Base-by-base conservation (phyloP, 2,888 invertebrate species). In the Neelides folsomi region DNA sequence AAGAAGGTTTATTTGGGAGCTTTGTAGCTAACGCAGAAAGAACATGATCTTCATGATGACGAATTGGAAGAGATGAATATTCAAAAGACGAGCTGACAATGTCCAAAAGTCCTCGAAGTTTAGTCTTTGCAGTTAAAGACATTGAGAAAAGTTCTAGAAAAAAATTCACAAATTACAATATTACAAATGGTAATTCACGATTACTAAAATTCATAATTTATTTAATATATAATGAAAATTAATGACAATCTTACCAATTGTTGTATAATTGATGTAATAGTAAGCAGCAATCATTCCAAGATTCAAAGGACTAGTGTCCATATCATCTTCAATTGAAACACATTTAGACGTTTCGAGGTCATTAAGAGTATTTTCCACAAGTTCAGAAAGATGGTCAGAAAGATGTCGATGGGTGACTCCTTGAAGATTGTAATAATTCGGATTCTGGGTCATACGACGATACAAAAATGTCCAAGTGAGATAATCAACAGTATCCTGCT, bases 281-380 rank as follows among this genome's bases (percentile, higher is more conserved):
- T 99, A 99, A 0, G 97, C 94, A 0, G 98, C 97, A 70, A 99
- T 99, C 95, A 99, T 98, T 68, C 98, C 98, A 69, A 99, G 74
- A 76, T 99, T 99, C 36, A 98, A 77, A 0, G 98, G 94, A 54
- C 89, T 78, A 0, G 90, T 87, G 70, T 98, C 95, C 84, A 98
- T 90, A 65, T 98, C 97, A 63, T 98, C 97, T 69, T 97, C 95
- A 7, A 99, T 80, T 47, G 89, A 86, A 64, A 99, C 94, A 70
- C 98, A 98, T 68, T 94, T 94, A 1, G 93, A 89, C 70, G 93
- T 90, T 68, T 95, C 93, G 66, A 97, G 74, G 71, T 97, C 94
- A 36, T 81, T 81, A 7, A 99, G 76, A 0, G 98, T 98, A 53
- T 83, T 86, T 72, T 99, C 98, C 1, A 99, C 95, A 57, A 99